Conservation (phyloP, 64 coral and sea anemone species). For the Porites lutea region DNA sequence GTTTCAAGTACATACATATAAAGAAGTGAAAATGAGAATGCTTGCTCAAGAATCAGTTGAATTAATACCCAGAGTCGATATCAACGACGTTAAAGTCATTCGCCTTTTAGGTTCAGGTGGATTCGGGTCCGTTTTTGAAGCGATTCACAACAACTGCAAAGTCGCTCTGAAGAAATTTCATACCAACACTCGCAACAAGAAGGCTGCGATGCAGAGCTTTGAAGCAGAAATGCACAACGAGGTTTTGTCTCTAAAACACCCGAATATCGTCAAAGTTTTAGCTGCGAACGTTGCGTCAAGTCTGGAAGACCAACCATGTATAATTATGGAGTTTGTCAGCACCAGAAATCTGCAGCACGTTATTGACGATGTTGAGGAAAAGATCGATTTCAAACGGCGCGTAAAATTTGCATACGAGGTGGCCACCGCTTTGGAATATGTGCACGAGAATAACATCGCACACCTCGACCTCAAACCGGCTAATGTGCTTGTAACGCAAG, state of each 20-base stretch:
- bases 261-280: conserved; percentile 85
- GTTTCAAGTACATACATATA: background rate
- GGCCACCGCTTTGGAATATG: conserved; percentile 76
- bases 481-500: conserved; percentile 75
- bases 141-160: conserved; percentile 79
- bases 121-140: conserved; percentile 90
- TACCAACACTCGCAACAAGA: conserved; percentile 94
- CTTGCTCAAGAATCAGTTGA: background rate
- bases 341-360: conserved; percentile 88
- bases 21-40: conserved; percentile 44
- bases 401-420: conserved; percentile 76
- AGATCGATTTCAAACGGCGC: conserved; percentile 64
- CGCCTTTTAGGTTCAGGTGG: conserved; percentile 81
- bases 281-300: conserved; percentile 53
- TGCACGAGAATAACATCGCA: conserved; percentile 78
- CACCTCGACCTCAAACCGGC: conserved; percentile 97
- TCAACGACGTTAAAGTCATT: conserved; percentile 85
- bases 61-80: conserved; percentile 62
- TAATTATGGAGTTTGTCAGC: conserved; percentile 95
- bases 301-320: conserved; percentile 87
- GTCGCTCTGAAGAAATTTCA: conserved; percentile 90
- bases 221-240: conserved; percentile 81
- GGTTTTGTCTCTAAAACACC: conserved; percentile 85
- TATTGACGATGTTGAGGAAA: conserved; percentile 78
- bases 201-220: conserved; percentile 98